phyloP scores from a whole-genome alignment of 2,888 invertebrate species.

The Tenthredo distinguenda region DNA sequence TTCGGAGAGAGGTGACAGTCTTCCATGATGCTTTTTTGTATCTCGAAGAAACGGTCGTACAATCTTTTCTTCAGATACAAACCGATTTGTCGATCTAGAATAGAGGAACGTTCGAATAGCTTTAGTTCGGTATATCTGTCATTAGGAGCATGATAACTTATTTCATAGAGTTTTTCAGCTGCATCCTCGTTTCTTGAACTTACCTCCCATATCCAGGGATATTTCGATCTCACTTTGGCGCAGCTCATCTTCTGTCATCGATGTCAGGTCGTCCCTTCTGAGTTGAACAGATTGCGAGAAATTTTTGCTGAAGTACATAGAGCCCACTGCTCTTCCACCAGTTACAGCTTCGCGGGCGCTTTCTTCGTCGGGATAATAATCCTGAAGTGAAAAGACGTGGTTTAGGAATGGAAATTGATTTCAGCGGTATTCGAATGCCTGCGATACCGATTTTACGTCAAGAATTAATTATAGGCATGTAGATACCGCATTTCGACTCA shows the following conservation, averaged over 20 bases:
- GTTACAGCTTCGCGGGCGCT: constrained; percentile 81
- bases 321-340: constrained; percentile 82
- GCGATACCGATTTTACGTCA: background rate
- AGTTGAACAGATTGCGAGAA: constrained; percentile 84
- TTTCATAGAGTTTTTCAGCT: background rate
- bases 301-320: constrained; percentile 85
- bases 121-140: background rate
- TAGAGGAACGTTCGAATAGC: background rate
- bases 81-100: constrained; percentile 90
- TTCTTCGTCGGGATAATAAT: constrained; percentile 79
- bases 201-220: constrained; percentile 89
- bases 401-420: background rate
- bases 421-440: background rate
- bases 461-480: background rate
- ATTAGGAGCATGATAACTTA: constrained; percentile 5
- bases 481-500: constrained; percentile 61
- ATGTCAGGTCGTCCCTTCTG: constrained; percentile 82
- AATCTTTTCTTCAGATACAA: constrained; percentile 86
- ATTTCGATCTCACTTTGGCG: constrained; percentile 82
- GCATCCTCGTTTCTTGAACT: constrained; percentile 63
- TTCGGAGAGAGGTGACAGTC: constrained; percentile 83
- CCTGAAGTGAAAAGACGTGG: constrained; percentile 68
- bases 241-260: constrained; percentile 72
- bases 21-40: constrained; percentile 82
- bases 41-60: constrained; percentile 84